phyloP scores from a whole-genome alignment of 2,888 invertebrate genomes.

The Griposia aprilina region DNA sequence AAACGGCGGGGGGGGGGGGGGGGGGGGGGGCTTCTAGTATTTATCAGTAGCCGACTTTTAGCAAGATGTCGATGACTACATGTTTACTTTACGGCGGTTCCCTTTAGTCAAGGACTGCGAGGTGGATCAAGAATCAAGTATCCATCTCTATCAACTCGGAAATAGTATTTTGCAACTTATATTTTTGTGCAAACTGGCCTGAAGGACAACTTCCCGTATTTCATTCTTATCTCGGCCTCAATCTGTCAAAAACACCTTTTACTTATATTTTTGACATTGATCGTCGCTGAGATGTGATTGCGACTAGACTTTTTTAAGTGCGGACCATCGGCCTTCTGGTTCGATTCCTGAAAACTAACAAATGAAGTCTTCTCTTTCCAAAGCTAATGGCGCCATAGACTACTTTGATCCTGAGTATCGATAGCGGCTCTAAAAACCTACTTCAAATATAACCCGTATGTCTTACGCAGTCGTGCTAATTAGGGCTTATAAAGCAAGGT shows the following conservation, averaged over 20 bases:
- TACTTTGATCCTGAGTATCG: background rate
- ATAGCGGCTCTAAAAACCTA: background rate
- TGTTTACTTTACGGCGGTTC: too few relatives aligned
- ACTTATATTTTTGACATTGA: background rate
- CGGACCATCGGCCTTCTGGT: background rate
- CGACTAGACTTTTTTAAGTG: background rate
- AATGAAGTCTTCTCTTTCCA: background rate
- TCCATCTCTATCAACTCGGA: too few relatives aligned
- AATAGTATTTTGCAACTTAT: background rate
- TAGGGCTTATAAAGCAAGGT: background rate
- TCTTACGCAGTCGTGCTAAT: background rate
- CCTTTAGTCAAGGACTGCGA: too few relatives aligned
- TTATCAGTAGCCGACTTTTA: too few relatives aligned
- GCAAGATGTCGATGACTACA: too few relatives aligned
- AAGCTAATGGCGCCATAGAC: too few relatives aligned
- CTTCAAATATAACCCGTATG: too few relatives aligned
- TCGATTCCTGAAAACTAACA: background rate
- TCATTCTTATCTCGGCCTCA: background rate
- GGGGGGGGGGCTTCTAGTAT: too few relatives aligned
- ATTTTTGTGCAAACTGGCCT: background rate
- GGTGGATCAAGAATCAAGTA: too few relatives aligned
- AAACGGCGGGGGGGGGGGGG: too few relatives aligned
- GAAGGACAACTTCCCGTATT: background rate
- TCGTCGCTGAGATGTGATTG: background rate
- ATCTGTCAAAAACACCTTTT: background rate